Evolutionary conservation across 1,140 invertebrate genomes (phyloP).

Genomic region (Hermatobates lingyangjiaoensis): DNA sequence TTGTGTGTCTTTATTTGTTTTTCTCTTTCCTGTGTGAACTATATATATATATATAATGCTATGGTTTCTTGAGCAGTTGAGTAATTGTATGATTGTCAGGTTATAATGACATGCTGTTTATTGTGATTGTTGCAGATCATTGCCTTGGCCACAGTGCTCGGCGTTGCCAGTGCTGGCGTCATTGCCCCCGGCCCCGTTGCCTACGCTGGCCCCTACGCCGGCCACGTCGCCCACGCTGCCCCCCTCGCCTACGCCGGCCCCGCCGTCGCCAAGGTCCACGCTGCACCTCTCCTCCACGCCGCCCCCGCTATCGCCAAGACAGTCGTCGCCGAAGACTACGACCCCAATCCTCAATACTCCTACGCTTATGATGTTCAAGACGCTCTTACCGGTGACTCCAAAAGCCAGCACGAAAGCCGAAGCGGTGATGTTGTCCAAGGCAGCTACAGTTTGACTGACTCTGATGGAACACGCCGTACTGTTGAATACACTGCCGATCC

Average conservation of each 20-base stretch:
- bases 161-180: constrained; percentile 17
- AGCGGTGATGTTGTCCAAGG: constrained; percentile 45
- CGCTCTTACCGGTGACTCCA: constrained; percentile 41
- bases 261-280: constrained; percentile 15
- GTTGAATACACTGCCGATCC: constrained; percentile 18
- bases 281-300: constrained; percentile 19
- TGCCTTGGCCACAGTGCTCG: not conserved
- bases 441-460: constrained; percentile 34
- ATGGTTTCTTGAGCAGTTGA: too few relatives aligned
- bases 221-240: not conserved
- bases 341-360: constrained; percentile 25
- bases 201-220: not conserved
- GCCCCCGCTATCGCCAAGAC: constrained; percentile 17
- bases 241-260: constrained; percentile 15
- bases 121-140: not conserved
- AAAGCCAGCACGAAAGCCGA: constrained; percentile 42
- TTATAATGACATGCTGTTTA: too few relatives aligned
- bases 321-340: constrained; percentile 18
- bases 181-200: not conserved
- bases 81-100: too few relatives aligned
- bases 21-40: too few relatives aligned
- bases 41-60: too few relatives aligned
- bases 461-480: constrained; percentile 20
- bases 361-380: constrained; percentile 47
- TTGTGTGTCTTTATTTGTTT: too few relatives aligned